A percentile compares a stretch with the other conserved stretches of the same genome.
These are phyloP conservation scores for Endomychus coccineus DNA, from an alignment of 2,888 invertebrate genomes.

Conservation along the genomic window DNA sequence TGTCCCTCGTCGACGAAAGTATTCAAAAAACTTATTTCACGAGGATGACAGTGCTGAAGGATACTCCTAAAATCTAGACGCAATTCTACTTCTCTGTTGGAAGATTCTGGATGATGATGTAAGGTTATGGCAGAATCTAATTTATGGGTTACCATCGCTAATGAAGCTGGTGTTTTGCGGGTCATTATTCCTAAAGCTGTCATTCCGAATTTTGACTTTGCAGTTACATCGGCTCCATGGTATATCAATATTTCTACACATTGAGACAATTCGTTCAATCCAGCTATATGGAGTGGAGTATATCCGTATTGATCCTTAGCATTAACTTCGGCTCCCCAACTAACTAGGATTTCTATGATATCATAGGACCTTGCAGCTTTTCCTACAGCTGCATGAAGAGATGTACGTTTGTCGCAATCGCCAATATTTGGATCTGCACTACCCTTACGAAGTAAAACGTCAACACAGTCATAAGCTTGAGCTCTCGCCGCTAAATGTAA, in stretches of 20 bases:
- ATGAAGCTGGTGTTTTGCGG: slow-evolving; percentile 77
- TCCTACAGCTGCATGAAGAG: slow-evolving; percentile 78
- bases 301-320: slow-evolving; percentile 80
- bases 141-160: slow-evolving; percentile 75
- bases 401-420: slow-evolving; percentile 74
- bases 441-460: slow-evolving; percentile 64
- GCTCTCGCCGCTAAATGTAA: slow-evolving; percentile 77
- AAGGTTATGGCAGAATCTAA: slow-evolving; percentile 73
- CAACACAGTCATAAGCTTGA: slow-evolving; percentile 74
- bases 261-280: slow-evolving; percentile 74
- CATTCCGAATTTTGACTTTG: slow-evolving; percentile 79
- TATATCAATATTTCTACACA: slow-evolving; percentile 79
- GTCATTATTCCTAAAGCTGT: slow-evolving; percentile 80
- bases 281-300: slow-evolving; percentile 78
- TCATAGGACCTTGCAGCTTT: slow-evolving; percentile 75
- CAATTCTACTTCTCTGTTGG: slow-evolving; percentile 72
- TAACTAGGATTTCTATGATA: slow-evolving; percentile 68
- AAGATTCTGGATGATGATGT: slow-evolving; percentile 68
- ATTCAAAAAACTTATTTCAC: slow-evolving; percentile 79
- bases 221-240: slow-evolving; percentile 83
- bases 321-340: slow-evolving; percentile 76
- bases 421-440: slow-evolving; percentile 71
- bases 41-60: slow-evolving; percentile 72
- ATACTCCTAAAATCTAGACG: slow-evolving; percentile 77
- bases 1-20: slow-evolving; percentile 85